A percentile compares a stretch with the other conserved stretches of the same genome.
Conservation (phyloP, 2,113 vertebrate genomes). For the Callocephalon fimbriatum region DNA sequence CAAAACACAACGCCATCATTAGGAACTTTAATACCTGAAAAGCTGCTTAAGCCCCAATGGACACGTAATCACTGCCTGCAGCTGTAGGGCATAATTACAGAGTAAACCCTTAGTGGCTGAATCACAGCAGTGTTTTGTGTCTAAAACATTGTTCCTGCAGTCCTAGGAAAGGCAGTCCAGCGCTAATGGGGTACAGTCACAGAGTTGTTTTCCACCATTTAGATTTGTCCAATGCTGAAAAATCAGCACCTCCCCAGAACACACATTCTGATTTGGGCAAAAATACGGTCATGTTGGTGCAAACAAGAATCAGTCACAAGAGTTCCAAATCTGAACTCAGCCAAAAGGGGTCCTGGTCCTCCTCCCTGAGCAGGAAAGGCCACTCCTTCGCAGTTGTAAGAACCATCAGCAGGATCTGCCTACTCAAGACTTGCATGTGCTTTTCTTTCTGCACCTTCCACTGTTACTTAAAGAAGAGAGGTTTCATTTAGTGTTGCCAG, state of each 20-base stretch:
- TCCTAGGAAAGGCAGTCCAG: neutral
- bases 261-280: neutral
- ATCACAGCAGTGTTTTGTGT: neutral
- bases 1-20: neutral
- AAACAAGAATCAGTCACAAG: neutral
- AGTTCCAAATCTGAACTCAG: neutral
- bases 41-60: neutral
- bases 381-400: neutral
- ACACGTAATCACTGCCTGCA: neutral
- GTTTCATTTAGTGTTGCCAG: neutral
- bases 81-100: neutral
- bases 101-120: neutral
- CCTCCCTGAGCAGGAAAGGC: neutral
- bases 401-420: neutral
- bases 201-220: neutral
- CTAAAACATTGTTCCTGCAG: neutral
- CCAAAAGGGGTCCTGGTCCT: neutral
- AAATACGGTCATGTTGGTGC: neutral
- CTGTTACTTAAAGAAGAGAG: neutral
- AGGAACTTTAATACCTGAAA: slow-evolving; percentile 7
- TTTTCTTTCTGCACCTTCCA: neutral
- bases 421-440: neutral
- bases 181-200: neutral
- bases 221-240: neutral
- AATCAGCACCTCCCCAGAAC: neutral